phyloP scores from a whole-genome alignment of 2,888 invertebrate genomes.

The Isoperla grammatica region DNA sequence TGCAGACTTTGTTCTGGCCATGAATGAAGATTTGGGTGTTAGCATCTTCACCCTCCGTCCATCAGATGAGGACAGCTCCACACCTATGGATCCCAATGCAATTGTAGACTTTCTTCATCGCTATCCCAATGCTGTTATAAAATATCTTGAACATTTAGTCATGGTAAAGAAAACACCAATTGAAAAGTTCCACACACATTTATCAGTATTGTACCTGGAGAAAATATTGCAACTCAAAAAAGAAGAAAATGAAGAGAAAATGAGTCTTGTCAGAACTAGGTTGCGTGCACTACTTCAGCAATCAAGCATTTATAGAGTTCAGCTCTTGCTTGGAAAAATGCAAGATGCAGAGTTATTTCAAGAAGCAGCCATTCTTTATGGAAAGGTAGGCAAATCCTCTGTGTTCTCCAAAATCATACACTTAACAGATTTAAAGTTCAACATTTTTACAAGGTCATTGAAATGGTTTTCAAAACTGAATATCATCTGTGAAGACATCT shows the following conservation, averaged over 20 bases:
- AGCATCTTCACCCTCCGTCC: slow-evolving; percentile 43
- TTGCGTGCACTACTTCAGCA: slow-evolving; percentile 42
- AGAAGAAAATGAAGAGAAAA: slow-evolving; percentile 21
- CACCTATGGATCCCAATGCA: slow-evolving; percentile 35
- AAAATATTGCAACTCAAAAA: slow-evolving; percentile 36
- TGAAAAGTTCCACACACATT: slow-evolving; percentile 47
- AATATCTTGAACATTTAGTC: slow-evolving; percentile 44
- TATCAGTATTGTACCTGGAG: slow-evolving; percentile 46
- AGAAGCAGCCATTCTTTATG: slow-evolving; percentile 49
- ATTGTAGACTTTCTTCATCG: slow-evolving; percentile 43
- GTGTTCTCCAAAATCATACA: background rate
- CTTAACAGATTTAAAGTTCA: background rate
- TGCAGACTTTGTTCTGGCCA: slow-evolving; percentile 43
- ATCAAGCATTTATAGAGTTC: slow-evolving; percentile 44
- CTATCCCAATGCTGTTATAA: slow-evolving; percentile 42
- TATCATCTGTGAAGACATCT: too few species aligned
- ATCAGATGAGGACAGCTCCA: slow-evolving; percentile 36
- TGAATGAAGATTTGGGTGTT: slow-evolving; percentile 42
- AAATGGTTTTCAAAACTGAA: too few species aligned
- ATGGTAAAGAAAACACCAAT: slow-evolving; percentile 36
- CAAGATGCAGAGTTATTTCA: slow-evolving; percentile 44
- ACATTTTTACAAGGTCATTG: background rate
- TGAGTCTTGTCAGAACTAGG: slow-evolving; percentile 37
- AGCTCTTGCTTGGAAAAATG: slow-evolving; percentile 45
- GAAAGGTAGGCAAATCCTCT: slow-evolving; percentile 42